Percentiles rank a stretch among this genome's conserved stretches.
These are phyloP conservation scores for Lepas anatifera DNA, from an alignment of 2,888 invertebrate species.

Conservation along the genomic window DNA sequence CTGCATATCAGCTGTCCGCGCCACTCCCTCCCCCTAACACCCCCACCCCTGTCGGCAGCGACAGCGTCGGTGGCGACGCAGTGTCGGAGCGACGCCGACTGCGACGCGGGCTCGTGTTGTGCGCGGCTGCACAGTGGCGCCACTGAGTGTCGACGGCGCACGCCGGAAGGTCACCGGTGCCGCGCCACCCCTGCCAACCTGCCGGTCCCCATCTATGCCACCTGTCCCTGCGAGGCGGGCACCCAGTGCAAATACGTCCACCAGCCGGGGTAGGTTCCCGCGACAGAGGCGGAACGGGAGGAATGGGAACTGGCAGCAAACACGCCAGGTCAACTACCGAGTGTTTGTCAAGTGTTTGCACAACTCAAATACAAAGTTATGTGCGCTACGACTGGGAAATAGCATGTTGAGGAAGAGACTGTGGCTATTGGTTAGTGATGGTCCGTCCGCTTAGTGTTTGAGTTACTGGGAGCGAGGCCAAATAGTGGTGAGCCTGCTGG, in stretches of 20 bases:
- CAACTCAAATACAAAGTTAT: no score
- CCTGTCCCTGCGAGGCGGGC: neutral
- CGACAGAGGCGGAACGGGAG: no score
- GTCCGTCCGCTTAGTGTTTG: no score
- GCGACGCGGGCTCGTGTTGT: neutral
- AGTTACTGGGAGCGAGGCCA: no score
- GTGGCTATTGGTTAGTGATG: no score
- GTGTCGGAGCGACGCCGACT: conserved; percentile 1
- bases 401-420: no score
- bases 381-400: no score
- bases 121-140: neutral
- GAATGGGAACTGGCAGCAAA: no score
- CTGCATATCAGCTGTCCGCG: neutral
- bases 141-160: neutral
- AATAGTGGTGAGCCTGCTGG: no score
- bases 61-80: neutral
- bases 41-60: neutral
- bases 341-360: neutral
- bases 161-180: neutral
- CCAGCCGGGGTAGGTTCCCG: neutral
- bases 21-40: no score
- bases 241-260: neutral
- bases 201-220: neutral
- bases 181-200: neutral
- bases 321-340: no score